These are phyloP conservation scores for Telmatherina bonti DNA, from an alignment of 2,797 vertebrate species.

Conservation along the genomic window DNA sequence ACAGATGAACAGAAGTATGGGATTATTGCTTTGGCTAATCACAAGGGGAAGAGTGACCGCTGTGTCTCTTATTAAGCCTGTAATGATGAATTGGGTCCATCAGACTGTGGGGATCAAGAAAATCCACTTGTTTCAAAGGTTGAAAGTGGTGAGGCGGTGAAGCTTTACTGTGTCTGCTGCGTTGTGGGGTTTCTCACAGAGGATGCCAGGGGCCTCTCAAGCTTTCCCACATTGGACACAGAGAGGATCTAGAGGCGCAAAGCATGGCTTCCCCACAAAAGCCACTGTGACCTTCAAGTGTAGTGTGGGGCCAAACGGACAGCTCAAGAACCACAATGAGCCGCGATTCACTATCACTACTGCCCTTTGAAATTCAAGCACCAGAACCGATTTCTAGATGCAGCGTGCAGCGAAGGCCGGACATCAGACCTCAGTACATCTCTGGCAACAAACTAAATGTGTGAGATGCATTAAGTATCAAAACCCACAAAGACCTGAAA, in stretches of 20 bases:
- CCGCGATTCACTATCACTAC: slow-evolving; percentile 41
- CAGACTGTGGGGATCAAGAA: slow-evolving; percentile 54
- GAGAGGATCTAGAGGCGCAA: slow-evolving; percentile 78
- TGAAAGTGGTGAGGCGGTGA: slow-evolving; percentile 63
- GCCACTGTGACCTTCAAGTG: slow-evolving; percentile 73
- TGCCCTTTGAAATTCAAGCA: slow-evolving; percentile 37
- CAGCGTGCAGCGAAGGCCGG: background rate
- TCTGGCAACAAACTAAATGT: background rate
- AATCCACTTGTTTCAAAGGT: slow-evolving; percentile 54
- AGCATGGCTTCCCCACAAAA: slow-evolving; percentile 75
- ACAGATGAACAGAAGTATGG: slow-evolving; percentile 61
- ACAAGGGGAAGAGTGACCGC: slow-evolving; percentile 60
- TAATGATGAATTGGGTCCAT: slow-evolving; percentile 67
- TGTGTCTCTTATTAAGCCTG: slow-evolving; percentile 66
- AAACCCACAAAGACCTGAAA: slow-evolving; percentile 4
- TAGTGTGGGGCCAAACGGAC: slow-evolving; percentile 59
- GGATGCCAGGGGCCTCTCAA: slow-evolving; percentile 74
- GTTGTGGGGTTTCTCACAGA: slow-evolving; percentile 78
- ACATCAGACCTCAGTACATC: background rate
- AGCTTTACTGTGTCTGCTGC: slow-evolving; percentile 49
- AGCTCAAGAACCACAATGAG: slow-evolving; percentile 51
- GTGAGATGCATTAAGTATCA: background rate
- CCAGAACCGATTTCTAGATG: slow-evolving; percentile 19
- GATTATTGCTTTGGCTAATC: slow-evolving; percentile 66
- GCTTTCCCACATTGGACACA: slow-evolving; percentile 78